These are phyloP conservation scores for Takifugu bimaculatus DNA, from an alignment of 2,113 vertebrate species.

Conservation along the genomic window DNA sequence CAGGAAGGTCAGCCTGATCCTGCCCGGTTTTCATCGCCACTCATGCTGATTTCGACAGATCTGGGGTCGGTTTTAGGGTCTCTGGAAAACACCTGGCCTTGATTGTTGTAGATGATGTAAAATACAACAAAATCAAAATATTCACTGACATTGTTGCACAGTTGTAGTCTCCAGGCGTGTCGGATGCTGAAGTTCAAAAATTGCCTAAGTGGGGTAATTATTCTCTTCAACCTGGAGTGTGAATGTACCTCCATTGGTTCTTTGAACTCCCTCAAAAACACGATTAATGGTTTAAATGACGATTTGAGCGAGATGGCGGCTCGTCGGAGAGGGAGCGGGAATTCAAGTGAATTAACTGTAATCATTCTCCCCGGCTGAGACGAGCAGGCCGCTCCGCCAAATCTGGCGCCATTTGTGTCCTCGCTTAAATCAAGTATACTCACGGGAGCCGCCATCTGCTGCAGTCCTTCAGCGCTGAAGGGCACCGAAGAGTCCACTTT, in stretches of 20 bases:
- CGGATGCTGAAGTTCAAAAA: slow-evolving; percentile 13
- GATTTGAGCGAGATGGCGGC: slow-evolving; percentile 44
- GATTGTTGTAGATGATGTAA: no score
- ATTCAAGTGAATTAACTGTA: slow-evolving; percentile 44
- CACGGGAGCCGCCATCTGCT: background rate
- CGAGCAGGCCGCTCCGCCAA: slow-evolving; percentile 10
- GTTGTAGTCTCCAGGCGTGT: background rate
- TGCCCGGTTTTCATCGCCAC: no score
- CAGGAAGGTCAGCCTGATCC: no score
- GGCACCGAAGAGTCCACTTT: background rate
- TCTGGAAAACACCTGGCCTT: no score
- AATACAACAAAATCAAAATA: no score
- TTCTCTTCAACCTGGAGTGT: slow-evolving; percentile 15
- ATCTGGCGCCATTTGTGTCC: background rate
- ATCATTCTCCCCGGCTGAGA: slow-evolving; percentile 46
- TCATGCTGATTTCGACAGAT: no score
- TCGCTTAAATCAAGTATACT: slow-evolving; percentile 12
- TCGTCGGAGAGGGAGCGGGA: slow-evolving; percentile 21
- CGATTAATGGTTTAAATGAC: slow-evolving; percentile 39
- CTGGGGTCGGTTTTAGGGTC: no score
- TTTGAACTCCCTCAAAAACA: slow-evolving; percentile 28
- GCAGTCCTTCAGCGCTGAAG: background rate
- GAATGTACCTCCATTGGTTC: slow-evolving; percentile 20
- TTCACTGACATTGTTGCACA: background rate
- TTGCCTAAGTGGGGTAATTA: slow-evolving; percentile 23